Evolutionary conservation across 92 coral and sea anemone species (phyloP).

Genomic region (Heteractis magnifica): DNA sequence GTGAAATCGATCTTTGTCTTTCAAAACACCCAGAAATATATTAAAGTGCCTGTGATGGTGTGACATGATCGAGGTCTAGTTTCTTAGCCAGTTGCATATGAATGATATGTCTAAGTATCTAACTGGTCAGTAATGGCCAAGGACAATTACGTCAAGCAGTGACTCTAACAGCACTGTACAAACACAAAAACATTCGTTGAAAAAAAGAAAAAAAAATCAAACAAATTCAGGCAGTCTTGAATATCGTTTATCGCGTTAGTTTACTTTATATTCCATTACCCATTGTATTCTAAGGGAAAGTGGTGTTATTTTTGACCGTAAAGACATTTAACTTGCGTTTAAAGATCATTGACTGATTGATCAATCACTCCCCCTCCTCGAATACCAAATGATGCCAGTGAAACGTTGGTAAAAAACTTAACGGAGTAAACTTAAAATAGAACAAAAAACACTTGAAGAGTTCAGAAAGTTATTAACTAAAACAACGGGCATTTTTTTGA

Average conservation of each 20-base stretch:
- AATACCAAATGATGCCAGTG: neutral
- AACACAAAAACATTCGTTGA: neutral
- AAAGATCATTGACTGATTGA: neutral
- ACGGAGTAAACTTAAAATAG: neutral
- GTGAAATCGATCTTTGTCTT: slow-evolving; percentile 4
- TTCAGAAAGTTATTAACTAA: neutral
- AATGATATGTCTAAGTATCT: neutral
- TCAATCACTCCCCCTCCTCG: neutral
- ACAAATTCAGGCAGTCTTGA: neutral
- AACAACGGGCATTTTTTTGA: neutral
- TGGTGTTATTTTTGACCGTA: neutral
- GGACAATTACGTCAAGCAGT: neutral
- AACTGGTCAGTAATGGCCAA: neutral
- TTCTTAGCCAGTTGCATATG: neutral
- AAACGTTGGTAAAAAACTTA: neutral
- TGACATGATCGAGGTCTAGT: neutral
- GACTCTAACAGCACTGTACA: neutral
- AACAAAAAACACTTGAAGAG: neutral
- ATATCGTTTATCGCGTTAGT: neutral
- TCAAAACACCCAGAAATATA: neutral
- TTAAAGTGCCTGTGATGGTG: neutral
- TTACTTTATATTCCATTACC: neutral
- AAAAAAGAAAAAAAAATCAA: neutral
- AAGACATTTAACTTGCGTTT: neutral
- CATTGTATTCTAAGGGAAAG: neutral